A percentile compares a stretch with the other conserved stretches of the same genome.
Evolutionary conservation across 2,113 vertebrate species (phyloP).

Genomic region (Pyxicephalus adspersus): DNA sequence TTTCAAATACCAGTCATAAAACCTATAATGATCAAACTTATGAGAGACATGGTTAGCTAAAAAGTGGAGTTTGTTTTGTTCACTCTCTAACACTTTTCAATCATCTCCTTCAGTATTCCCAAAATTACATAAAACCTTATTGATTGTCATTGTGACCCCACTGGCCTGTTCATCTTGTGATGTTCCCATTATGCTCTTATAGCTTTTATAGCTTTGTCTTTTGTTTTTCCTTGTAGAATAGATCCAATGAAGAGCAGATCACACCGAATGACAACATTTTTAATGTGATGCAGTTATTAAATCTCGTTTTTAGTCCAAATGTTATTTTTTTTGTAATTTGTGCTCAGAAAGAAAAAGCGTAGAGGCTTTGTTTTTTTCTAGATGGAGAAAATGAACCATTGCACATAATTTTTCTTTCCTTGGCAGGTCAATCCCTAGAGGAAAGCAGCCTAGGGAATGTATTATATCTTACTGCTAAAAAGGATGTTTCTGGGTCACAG

Average conservation of each 20-base stretch:
- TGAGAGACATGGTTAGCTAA: not conserved
- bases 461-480: constrained; percentile 38
- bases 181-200: not conserved
- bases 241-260: not conserved
- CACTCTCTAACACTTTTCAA: not conserved
- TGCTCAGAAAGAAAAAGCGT: not conserved
- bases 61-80: too few species aligned
- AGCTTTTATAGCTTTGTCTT: not conserved
- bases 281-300: not conserved
- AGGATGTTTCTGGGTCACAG: constrained; percentile 48
- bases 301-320: not conserved
- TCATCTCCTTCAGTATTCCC: constrained; percentile 6
- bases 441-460: constrained; percentile 39
- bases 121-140: constrained; percentile 9
- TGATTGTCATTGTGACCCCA: constrained; percentile 9
- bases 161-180: not conserved
- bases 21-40: not conserved
- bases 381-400: constrained; percentile 34
- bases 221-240: not conserved
- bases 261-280: not conserved
- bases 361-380: not conserved
- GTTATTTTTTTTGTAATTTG: not conserved
- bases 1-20: too few species aligned
- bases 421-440: constrained; percentile 22
- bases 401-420: constrained; percentile 37